Evolutionary conservation across 2,888 invertebrate species (phyloP), one percentile per base, ranked within the genome.

Genomic region (Limnephilus rhombicus): DNA sequence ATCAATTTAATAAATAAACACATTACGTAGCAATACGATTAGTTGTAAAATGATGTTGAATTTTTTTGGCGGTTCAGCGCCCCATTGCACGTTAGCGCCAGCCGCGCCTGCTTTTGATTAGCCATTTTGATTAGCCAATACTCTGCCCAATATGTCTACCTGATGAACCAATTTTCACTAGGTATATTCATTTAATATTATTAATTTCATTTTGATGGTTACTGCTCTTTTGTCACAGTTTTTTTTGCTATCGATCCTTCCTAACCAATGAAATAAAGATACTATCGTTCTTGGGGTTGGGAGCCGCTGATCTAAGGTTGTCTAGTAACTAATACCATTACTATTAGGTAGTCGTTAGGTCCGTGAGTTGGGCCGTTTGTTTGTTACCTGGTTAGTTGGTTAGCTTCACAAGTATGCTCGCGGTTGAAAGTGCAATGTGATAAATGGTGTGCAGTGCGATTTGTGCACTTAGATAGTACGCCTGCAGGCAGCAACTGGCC

Each of bases 401-500:
- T 53, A 68, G 68, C 24, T 68, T 24, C 9, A 68, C 68, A 68
- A 68, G 24, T 24, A 68, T 68, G 83, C 83, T 83, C 41, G 37
- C 83, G 83, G 86, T 86, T 29, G 86, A 86, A 86, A 86, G 86
- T 45, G 86, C 86, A n/a, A 49, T 45, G 41, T 45, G 41, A 86
- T 86, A 86, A 86, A 49, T 86, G 86, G 86, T 49, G n/a, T 29
- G 45, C 86, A 86, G 12, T 45, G 49, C 49, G 86, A 86, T 86
- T 45, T 86, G 86, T 45, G n/a, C 37, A 29, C n/a, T 86, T 37
- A 41, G 86, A 86, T 86, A 86, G n/a, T 24, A 37, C 83, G 37
- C 24, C 83, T 37, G 34, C 31, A 37, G 34, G 37, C 83, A 37
- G 34, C 31, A 37, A 15, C 83, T 15, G 41, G 83, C 83, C 34